A percentile compares a stretch with the other conserved stretches of the same genome.
phyloP scores from a whole-genome alignment of 2,888 invertebrate genomes.

The Leptothorax acervorum region DNA sequence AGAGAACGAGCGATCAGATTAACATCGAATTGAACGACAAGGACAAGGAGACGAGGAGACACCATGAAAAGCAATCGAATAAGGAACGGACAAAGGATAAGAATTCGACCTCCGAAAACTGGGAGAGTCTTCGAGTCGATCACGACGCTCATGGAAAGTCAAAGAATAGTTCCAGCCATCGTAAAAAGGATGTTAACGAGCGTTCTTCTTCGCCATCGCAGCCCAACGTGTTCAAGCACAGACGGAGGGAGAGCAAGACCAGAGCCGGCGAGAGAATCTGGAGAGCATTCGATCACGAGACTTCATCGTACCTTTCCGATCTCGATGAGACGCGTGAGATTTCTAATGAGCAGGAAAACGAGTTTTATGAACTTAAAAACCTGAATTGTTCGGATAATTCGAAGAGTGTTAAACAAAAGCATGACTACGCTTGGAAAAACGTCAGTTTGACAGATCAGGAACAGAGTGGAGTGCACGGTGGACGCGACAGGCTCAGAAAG shows the following conservation, averaged over 20 bases:
- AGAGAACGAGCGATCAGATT: not conserved
- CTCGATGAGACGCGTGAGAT: not conserved
- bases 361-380: not conserved
- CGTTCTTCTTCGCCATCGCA: slow-evolving; percentile 40
- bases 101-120: slow-evolving; percentile 2
- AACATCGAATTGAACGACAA: slow-evolving; percentile 1
- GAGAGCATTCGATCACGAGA: slow-evolving; percentile 74
- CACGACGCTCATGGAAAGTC: slow-evolving; percentile 54
- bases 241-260: slow-evolving; percentile 82
- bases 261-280: slow-evolving; percentile 82
- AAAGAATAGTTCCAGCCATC: slow-evolving; percentile 42
- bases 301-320: not conserved
- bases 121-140: slow-evolving; percentile 34
- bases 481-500: not conserved
- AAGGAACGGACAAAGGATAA: slow-evolving; percentile 49
- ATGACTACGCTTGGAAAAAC: slow-evolving; percentile 15
- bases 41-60: not conserved
- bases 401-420: slow-evolving; percentile 8
- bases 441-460: slow-evolving; percentile 1
- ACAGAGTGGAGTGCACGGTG: not conserved
- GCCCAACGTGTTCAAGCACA: slow-evolving; percentile 56
- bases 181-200: slow-evolving; percentile 42
- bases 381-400: not conserved
- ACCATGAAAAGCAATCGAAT: slow-evolving; percentile 26
- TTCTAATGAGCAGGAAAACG: slow-evolving; percentile 3